phyloP scores from a whole-genome alignment of 2,113 vertebrate genomes.

The Grammomys surdaster region DNA sequence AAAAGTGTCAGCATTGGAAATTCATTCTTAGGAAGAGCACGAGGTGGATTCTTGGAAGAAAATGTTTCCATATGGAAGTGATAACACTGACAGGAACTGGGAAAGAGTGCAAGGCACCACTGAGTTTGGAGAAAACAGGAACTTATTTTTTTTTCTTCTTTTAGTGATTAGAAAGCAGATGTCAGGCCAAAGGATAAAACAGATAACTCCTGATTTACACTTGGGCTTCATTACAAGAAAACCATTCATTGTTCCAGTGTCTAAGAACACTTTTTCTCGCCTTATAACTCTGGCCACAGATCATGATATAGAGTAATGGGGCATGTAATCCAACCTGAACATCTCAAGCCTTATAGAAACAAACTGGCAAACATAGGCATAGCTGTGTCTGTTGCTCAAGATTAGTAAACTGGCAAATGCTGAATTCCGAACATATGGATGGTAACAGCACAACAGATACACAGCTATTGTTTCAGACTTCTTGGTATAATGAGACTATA shows the following conservation, averaged over 20 bases:
- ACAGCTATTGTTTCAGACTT: background rate
- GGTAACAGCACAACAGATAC: background rate
- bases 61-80: background rate
- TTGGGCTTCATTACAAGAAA: slow-evolving; percentile 15
- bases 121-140: background rate
- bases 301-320: background rate
- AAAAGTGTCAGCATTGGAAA: background rate
- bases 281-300: background rate
- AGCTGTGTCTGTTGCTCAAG: background rate
- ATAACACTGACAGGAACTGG: background rate
- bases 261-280: background rate
- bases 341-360: background rate
- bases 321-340: background rate
- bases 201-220: background rate
- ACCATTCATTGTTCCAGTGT: background rate
- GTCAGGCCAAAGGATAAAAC: background rate
- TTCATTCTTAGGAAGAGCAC: background rate
- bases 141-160: background rate
- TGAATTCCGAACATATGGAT: background rate
- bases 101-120: background rate
- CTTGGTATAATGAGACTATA: background rate
- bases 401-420: background rate
- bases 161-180: slow-evolving; percentile 42
- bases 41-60: background rate
- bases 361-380: background rate